These are phyloP conservation scores for Heteromormyrus szaboi DNA, from an alignment of 2,797 vertebrate species.

Conservation along the genomic window DNA sequence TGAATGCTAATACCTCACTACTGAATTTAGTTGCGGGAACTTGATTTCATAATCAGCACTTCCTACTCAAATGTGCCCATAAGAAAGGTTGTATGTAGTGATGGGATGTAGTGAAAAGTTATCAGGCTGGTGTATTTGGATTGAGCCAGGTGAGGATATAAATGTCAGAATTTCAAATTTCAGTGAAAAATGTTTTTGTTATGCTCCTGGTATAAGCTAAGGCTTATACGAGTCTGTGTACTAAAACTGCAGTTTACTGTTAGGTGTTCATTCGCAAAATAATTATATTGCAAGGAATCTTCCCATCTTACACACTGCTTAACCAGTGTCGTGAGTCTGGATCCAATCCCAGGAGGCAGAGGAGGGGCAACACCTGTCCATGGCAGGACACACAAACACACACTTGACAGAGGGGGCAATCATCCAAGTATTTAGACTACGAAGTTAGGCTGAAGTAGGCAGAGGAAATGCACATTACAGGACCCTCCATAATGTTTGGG, in stretches of 20 bases:
- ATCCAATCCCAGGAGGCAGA: not conserved
- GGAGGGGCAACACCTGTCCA: not conserved
- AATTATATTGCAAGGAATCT: not conserved
- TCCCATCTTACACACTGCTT: not conserved
- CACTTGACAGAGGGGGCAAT: not conserved
- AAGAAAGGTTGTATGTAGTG: not conserved
- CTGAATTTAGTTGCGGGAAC: not conserved
- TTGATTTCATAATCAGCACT: not conserved
- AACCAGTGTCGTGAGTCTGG: not conserved
- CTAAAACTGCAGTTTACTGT: not conserved
- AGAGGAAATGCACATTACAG: not conserved
- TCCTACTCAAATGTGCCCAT: not conserved
- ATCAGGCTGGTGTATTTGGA: not conserved
- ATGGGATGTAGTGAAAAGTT: not conserved
- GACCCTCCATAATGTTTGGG: not conserved
- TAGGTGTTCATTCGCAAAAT: not conserved
- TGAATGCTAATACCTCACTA: not conserved
- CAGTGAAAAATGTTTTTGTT: not conserved
- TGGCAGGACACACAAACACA: not conserved
- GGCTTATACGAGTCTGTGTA: not conserved
- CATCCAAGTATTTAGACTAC: not conserved
- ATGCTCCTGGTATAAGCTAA: not conserved
- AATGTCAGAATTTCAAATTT: not conserved
- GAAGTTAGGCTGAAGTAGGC: not conserved
- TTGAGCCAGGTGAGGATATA: not conserved